Base-by-base conservation (phyloP, 2,113 vertebrate genomes). In the Triplophysa tibetana region DNA sequence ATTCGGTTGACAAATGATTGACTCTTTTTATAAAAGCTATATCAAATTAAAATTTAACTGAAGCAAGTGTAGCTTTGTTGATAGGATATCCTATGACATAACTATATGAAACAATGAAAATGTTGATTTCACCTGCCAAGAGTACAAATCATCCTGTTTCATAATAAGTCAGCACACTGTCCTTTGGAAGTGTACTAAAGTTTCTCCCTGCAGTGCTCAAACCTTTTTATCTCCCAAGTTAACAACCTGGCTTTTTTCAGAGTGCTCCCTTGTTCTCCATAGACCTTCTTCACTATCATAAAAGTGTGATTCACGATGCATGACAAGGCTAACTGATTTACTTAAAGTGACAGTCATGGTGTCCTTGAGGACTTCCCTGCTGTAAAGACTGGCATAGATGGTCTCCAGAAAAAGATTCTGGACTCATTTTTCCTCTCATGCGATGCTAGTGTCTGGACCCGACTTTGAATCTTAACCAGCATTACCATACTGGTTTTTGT, bases 261-360 rank as follows among this genome's bases (percentile, higher is more conserved):
- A 52, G 66, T 17, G 77, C 70, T 76, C 61, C 65, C 70, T 67
- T 76, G 75, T 86, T 75, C 82, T 75, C 75, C 73, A 70, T 70
- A 70, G 19, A 4, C n/a, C 4, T 6, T 14, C 69, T 72, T 79
- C 52, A 13, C 74, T 79, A 79, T 79, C 75, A 83, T 79, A 73
- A 80, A 64, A 81, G 63, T 58, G 70, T 82, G 82, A 84, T 81
- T 85, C 77, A 80, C 61, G 68, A 83, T 83, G 82, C 80, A 73
- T 82, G 82, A 85, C 50, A 65, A 41, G 41, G 4, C 29, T 67
- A 75, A 83, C 68, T 61, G 70, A 85, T 82, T 70, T 65, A 29
- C 52, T 82, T 45, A 56, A 62, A 74, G 64, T 65, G 77, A 24
- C 63, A 77, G 76, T 66, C 61, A 72, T 17, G 16, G 16, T 77